Base-by-base conservation (phyloP, 2,797 vertebrate genomes). In the Chiloscyllium punctatum region DNA sequence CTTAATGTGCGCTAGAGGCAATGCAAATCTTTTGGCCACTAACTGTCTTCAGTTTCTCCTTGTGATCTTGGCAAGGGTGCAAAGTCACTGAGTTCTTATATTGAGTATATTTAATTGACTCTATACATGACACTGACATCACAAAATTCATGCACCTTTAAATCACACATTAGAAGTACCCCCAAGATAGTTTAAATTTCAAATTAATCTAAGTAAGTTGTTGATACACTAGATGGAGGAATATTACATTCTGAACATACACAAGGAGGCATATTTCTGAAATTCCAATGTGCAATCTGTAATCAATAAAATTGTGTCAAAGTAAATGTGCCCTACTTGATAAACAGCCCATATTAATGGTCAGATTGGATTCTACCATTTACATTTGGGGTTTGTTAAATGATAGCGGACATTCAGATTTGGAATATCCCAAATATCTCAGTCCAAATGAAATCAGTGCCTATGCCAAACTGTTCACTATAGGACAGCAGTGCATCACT, bases 231-330 rank as follows among this genome's bases (percentile, higher is more conserved):
- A 42, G 37, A 48, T 48, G 25, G 82, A 84, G 37, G 23, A 92
- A 37, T 33, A 37, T 33, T 92, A 42, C 42, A 42, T 69, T 68
- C 62, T 92, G n/a, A 25, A 0, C 37, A 69, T 37, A 51, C 37
- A 1, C 62, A 13, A 92, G n/a, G 11, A 18, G 8, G 21, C 23
- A 42, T 92, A 27, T 62, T 30, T 90, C 18, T 37, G 9, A 1
- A 66, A 92, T 92, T n/a, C 66, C n/a, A 92, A n/a, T n/a, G 37
- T 66, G 16, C 33, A 91, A 91, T 66, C 88, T 33, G 62, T 91
- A 91, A 69, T 69, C 62, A 68, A 62, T 92, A 37, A 92, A 92
- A 69, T 21, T 68, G 62, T n/a, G 8, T 25, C 90, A 92, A 37
- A 68, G 25, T 25, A 84, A 48, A 48, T 48, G 1, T 2, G 1